phyloP scores from a whole-genome alignment of 2,888 invertebrate genomes.

The Lasioglossum villosulum region DNA sequence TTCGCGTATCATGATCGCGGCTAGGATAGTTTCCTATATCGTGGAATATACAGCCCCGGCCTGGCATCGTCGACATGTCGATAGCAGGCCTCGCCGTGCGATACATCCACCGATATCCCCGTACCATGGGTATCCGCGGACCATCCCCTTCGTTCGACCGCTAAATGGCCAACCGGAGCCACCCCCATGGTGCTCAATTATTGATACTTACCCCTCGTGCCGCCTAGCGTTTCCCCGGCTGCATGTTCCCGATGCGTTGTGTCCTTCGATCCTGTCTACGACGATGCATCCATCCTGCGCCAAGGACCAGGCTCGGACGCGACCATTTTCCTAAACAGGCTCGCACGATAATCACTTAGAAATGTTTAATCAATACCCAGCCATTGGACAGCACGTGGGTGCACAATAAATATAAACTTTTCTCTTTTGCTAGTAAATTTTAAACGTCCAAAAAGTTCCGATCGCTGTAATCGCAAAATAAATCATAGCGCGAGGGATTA shows the following conservation, averaged over 20 bases:
- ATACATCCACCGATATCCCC: constrained; percentile 82
- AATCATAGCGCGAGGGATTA: no score
- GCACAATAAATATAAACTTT: no score
- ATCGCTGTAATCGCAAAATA: no score
- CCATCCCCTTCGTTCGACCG: constrained; percentile 78
- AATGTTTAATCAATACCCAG: no score
- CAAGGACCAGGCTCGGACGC: neutral
- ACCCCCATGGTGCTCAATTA: constrained; percentile 82
- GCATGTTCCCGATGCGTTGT: constrained; percentile 38
- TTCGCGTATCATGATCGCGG: constrained; percentile 82
- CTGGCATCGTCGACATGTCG: constrained; percentile 83
- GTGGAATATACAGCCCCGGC: constrained; percentile 74
- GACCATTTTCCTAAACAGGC: neutral
- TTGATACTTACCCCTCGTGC: constrained; percentile 80
- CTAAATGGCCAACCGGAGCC: constrained; percentile 81
- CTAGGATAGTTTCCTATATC: constrained; percentile 79
- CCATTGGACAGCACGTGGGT: no score
- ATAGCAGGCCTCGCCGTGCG: constrained; percentile 82
- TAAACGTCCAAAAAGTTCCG: no score
- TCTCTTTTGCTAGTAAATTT: no score
- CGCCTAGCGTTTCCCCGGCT: constrained; percentile 58
- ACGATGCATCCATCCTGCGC: constrained; percentile 25
- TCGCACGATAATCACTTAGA: no score
- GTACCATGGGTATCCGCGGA: constrained; percentile 72
- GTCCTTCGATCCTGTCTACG: constrained; percentile 45